phyloP scores from a whole-genome alignment of 2,113 vertebrate species.

The chimpanzee (Pan troglodytes) region NHGRI_mPanTro3-v2.1_pri NC_072398.2:62492501-62493000 shows the following conservation, averaged over 20 bases:
- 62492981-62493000: slow-evolving; percentile 4
- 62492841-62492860: neutral
- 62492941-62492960: neutral
- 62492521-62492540: neutral
- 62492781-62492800: neutral
- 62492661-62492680: neutral
- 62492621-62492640: no score
- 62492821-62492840: neutral
- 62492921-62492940: neutral
- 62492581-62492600: no score
- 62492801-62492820: neutral
- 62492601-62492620: no score
- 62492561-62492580: no score
- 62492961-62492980: neutral
- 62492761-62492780: neutral
- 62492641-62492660: no score
- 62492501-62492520: neutral
- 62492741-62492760: neutral
- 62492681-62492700: neutral
- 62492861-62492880: neutral
- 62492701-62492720: neutral
- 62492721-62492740: neutral
- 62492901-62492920: neutral
- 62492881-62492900: neutral
- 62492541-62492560: no score